These are phyloP conservation scores for Gopherus evgoodei DNA, from an alignment of 2,113 vertebrate species.

Conservation along the genomic window DNA sequence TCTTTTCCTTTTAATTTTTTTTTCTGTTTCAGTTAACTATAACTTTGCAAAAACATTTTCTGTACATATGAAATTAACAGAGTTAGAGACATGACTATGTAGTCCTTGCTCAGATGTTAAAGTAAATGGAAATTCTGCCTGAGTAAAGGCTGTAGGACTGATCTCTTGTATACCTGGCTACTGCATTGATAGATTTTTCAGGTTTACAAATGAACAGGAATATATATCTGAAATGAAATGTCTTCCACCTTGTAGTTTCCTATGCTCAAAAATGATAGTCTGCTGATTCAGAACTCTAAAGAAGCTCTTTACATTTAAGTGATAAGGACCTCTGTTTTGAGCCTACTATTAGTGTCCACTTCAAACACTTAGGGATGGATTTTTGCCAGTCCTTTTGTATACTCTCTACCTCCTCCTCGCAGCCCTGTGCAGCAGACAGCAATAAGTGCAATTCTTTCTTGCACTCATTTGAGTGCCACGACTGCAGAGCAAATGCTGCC, in stretches of 20 bases:
- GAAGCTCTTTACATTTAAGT: constrained; percentile 24
- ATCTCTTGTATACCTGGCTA: constrained; percentile 35
- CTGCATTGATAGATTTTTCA: constrained; percentile 46
- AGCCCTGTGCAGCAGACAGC: not conserved
- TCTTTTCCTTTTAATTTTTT: constrained; percentile 27
- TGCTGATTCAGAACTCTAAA: not conserved
- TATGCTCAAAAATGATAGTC: not conserved
- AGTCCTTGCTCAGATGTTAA: constrained; percentile 18
- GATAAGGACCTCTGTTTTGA: not conserved
- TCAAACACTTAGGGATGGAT: rapidly evolving
- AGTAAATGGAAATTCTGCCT: constrained; percentile 46
- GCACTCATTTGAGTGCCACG: not conserved
- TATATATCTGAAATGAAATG: constrained; percentile 58
- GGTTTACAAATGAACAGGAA: constrained; percentile 1
- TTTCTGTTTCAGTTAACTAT: constrained; percentile 43
- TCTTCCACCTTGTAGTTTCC: constrained; percentile 36
- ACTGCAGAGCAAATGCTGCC: not conserved
- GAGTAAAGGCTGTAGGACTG: constrained; percentile 10
- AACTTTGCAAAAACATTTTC: constrained; percentile 32
- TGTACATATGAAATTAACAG: constrained; percentile 49
- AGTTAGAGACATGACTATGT: not conserved
- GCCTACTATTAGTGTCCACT: not conserved
- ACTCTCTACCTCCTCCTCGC: not conserved
- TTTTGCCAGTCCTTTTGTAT: not conserved
- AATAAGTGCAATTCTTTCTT: not conserved